phyloP scores from a whole-genome alignment of 2,888 invertebrate species.

The Ichneumoninae sp. region DNA sequence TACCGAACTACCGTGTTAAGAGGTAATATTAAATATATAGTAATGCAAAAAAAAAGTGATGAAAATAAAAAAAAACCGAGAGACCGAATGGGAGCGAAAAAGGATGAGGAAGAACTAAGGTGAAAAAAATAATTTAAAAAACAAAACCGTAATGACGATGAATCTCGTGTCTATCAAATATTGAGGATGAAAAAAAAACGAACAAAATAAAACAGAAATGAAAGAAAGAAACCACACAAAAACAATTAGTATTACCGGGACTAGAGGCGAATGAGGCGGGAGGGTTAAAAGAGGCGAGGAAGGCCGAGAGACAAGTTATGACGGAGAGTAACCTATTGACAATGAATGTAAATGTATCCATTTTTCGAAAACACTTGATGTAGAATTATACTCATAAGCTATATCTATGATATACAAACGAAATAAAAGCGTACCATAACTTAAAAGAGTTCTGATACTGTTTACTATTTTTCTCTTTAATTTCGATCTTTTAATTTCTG shows the following conservation, averaged over 20 bases:
- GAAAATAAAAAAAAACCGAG: slow-evolving; percentile 53
- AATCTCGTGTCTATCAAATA: slow-evolving; percentile 67
- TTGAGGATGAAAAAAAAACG: slow-evolving; percentile 42
- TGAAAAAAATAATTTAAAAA: slow-evolving; percentile 33
- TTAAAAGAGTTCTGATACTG: slow-evolving; percentile 65
- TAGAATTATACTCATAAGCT: slow-evolving; percentile 85
- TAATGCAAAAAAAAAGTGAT: slow-evolving; percentile 50
- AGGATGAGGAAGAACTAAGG: slow-evolving; percentile 57
- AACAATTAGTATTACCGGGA: slow-evolving; percentile 68
- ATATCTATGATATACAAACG: slow-evolving; percentile 84
- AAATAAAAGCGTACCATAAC: slow-evolving; percentile 84
- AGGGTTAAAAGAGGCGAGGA: slow-evolving; percentile 55
- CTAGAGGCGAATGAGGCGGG: slow-evolving; percentile 55
- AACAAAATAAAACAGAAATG: background rate
- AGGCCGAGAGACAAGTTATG: slow-evolving; percentile 63
- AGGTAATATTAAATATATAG: slow-evolving; percentile 74
- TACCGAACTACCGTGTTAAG: slow-evolving; percentile 81
- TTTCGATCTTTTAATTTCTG: slow-evolving; percentile 13
- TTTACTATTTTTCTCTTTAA: slow-evolving; percentile 40
- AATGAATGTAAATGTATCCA: slow-evolving; percentile 85
- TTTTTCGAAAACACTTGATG: slow-evolving; percentile 83
- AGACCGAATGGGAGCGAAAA: slow-evolving; percentile 54
- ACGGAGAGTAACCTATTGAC: slow-evolving; percentile 83
- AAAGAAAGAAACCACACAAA: slow-evolving; percentile 34
- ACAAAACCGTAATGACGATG: slow-evolving; percentile 45